Percentiles rank a stretch among this genome's conserved stretches.
Conservation (phyloP, 2,797 vertebrate genomes). For the Odontamblyopus rebecca region DNA sequence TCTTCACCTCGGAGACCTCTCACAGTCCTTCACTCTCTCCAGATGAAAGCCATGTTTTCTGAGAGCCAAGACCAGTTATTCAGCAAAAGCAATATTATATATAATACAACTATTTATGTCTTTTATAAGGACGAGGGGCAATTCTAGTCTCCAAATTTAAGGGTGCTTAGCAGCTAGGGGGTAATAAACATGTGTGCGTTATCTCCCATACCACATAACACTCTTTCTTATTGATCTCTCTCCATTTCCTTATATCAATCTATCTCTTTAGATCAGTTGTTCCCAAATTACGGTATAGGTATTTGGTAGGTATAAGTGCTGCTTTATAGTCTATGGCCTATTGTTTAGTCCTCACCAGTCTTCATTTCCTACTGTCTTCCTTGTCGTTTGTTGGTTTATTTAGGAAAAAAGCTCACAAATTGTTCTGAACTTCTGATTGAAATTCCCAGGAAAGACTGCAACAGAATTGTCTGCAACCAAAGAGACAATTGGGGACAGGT, state of each 20-base stretch:
- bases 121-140: background rate
- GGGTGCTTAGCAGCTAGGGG: too few species aligned
- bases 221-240: too few species aligned
- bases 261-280: too few species aligned
- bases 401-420: background rate
- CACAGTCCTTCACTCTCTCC: constrained; percentile 6
- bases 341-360: too few species aligned
- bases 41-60: constrained; percentile 13
- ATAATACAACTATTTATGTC: background rate
- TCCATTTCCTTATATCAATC: too few species aligned
- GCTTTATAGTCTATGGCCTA: too few species aligned
- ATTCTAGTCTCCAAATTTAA: too few species aligned
- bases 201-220: too few species aligned
- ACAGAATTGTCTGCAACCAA: background rate
- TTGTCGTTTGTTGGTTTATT: background rate
- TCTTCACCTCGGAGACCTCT: constrained; percentile 22
- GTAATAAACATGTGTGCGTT: too few species aligned
- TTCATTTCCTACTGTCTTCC: background rate
- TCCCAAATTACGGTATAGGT: too few species aligned
- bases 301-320: too few species aligned
- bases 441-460: background rate
- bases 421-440: background rate
- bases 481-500: background rate
- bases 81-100: background rate
- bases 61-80: constrained; percentile 8